phyloP scores from a whole-genome alignment of 2,113 vertebrate genomes.

The Ophiodon elongatus region DNA sequence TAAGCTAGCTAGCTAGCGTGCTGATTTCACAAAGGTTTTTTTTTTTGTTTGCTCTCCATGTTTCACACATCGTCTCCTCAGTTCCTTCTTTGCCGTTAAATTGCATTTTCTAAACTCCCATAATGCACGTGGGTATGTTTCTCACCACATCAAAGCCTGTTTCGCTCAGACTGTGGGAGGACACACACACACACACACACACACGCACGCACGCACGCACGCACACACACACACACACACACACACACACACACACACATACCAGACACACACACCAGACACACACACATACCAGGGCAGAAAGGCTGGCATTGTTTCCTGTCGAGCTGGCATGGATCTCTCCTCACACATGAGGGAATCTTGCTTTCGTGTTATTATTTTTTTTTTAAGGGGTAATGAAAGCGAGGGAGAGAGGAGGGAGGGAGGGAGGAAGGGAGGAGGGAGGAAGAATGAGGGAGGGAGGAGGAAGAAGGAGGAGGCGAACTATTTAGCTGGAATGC shows the following conservation, averaged over 20 bases:
- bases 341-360: constrained; percentile 67
- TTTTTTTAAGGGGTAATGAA: constrained; percentile 48
- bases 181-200: no score
- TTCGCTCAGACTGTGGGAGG: constrained; percentile 25
- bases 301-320: constrained; percentile 72
- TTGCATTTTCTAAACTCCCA: background rate
- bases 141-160: constrained; percentile 47
- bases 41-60: background rate
- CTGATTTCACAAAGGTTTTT: no score
- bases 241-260: no score
- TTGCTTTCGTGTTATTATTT: constrained; percentile 11
- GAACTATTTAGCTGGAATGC: no score
- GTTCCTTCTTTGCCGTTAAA: background rate
- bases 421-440: no score
- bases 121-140: background rate
- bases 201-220: no score
- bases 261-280: no score
- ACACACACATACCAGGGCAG: constrained; percentile 59
- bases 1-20: background rate
- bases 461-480: no score
- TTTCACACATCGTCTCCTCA: background rate
- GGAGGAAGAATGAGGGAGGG: no score
- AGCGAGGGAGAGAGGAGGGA: background rate
- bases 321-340: constrained; percentile 29
- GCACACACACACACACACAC: no score